A percentile compares a stretch with the other conserved stretches of the same genome.
phyloP scores from a whole-genome alignment of 2,797 vertebrate genomes.

The Siniperca undulata region DNA sequence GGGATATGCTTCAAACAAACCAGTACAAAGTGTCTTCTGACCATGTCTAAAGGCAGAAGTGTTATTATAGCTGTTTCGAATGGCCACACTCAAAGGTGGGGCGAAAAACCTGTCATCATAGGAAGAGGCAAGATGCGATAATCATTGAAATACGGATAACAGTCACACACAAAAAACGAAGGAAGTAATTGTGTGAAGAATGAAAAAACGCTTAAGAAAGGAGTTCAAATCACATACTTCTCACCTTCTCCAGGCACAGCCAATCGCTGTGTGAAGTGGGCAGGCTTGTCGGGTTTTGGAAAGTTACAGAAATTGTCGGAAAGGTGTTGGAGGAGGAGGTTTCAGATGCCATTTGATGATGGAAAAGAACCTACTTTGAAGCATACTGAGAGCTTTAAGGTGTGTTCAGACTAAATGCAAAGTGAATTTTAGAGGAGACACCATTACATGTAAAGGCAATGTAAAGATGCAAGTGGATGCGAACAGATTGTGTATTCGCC shows the following conservation, averaged over 20 bases:
- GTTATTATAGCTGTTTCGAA: slow-evolving; percentile 8
- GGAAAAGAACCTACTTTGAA: neutral
- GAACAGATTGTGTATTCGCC: neutral
- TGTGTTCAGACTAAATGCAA: neutral
- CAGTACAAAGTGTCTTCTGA: slow-evolving; percentile 13
- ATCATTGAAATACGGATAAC: slow-evolving; percentile 9
- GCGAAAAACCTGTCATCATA: neutral
- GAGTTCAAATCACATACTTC: neutral
- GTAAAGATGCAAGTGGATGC: neutral
- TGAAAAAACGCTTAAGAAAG: neutral
- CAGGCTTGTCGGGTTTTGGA: neutral
- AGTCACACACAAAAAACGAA: slow-evolving; percentile 14
- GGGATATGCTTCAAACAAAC: neutral
- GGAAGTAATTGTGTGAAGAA: slow-evolving; percentile 10
- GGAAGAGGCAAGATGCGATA: slow-evolving; percentile 8
- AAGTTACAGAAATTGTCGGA: neutral
- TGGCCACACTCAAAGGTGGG: neutral
- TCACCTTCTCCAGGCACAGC: slow-evolving; percentile 14
- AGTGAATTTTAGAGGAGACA: neutral
- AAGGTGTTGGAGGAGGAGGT: neutral
- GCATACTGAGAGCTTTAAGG: neutral
- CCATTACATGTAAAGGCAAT: neutral
- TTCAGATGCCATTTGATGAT: neutral
- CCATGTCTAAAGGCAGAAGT: slow-evolving; percentile 16
- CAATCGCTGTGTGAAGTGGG: neutral